Conservation (phyloP, 2,797 vertebrate species). For the Sebastes hopkinsi region DNA sequence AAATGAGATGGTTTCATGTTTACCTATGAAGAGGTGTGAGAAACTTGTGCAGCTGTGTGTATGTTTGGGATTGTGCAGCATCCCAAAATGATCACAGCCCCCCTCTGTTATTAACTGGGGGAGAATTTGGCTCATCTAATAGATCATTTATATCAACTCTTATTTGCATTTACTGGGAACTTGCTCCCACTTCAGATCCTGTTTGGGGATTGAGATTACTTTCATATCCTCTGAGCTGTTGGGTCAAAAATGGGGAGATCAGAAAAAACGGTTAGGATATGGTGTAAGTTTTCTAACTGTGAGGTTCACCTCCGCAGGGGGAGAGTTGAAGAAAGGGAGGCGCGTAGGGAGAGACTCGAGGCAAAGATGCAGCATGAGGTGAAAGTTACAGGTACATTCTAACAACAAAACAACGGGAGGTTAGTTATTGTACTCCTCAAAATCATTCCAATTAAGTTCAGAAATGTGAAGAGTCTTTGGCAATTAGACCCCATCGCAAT, state of each 20-base stretch:
- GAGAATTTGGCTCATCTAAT: slow-evolving; percentile 17
- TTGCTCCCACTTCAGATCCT: slow-evolving; percentile 14
- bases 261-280: neutral
- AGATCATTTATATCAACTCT: slow-evolving; percentile 31
- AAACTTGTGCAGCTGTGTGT: neutral
- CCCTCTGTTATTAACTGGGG: slow-evolving; percentile 21
- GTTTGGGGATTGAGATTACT: slow-evolving; percentile 24
- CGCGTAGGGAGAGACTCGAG: too few species aligned
- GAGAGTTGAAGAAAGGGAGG: neutral
- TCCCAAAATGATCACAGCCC: slow-evolving; percentile 23
- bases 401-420: too few species aligned
- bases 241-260: neutral
- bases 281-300: neutral
- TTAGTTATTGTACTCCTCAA: neutral
- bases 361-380: too few species aligned
- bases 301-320: neutral
- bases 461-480: neutral
- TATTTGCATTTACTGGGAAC: slow-evolving; percentile 33
- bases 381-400: too few species aligned
- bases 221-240: slow-evolving; percentile 6
- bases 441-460: neutral
- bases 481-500: too few species aligned
- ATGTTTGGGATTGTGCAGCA: neutral
- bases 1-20: slow-evolving; percentile 3
- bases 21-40: slow-evolving; percentile 2